Conservation (phyloP, 92 coral and sea anemone species). For the Chrysogorgia sp. region DNA sequence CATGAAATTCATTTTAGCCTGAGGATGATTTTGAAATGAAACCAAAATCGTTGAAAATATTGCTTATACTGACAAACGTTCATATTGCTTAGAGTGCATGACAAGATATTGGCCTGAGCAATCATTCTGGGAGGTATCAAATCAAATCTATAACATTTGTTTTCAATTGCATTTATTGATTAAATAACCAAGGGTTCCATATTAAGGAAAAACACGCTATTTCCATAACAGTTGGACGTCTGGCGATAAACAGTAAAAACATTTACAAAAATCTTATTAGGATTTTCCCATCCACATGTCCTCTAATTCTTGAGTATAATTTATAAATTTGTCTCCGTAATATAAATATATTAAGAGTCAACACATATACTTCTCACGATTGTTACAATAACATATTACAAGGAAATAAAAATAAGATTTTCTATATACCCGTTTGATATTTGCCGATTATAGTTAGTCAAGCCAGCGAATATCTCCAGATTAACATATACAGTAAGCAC, state of each 20-base stretch:
- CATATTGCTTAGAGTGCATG: background rate
- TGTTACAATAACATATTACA: too few relatives aligned
- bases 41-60: too few relatives aligned
- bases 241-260: constrained; percentile 2
- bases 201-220: constrained; percentile 9
- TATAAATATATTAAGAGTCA: constrained; percentile 25
- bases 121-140: constrained; percentile 32
- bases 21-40: too few relatives aligned
- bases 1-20: too few relatives aligned
- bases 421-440: too few relatives aligned
- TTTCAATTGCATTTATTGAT: constrained; percentile 21
- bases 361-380: background rate
- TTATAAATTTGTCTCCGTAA: constrained; percentile 9
- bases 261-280: constrained; percentile 36
- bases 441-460: background rate
- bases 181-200: constrained; percentile 7
- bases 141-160: constrained; percentile 19
- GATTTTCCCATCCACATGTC: constrained; percentile 3
- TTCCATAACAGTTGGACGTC: constrained; percentile 14
- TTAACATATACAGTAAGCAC: background rate
- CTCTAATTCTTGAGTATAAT: background rate
- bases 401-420: too few relatives aligned
- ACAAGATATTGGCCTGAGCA: background rate
- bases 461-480: background rate
- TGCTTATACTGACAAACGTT: background rate